phyloP scores from a whole-genome alignment of 2,113 vertebrate species.

The Microcebus lehilahytsara region DNA sequence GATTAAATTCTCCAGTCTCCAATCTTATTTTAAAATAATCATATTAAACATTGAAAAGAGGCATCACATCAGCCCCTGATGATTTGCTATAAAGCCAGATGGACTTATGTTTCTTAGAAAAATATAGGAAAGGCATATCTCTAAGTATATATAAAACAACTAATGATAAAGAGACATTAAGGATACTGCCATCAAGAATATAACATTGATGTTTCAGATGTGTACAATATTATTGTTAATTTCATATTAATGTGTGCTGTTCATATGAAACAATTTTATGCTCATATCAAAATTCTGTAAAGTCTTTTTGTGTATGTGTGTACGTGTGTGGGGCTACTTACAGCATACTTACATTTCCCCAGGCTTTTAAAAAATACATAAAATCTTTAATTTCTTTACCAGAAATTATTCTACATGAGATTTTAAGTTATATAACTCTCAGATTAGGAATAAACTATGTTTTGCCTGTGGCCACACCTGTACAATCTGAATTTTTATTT shows the following conservation, averaged over 20 bases:
- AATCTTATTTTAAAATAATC: constrained; percentile 6
- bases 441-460: not conserved
- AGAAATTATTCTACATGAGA: not conserved
- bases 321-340: not conserved
- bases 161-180: not conserved
- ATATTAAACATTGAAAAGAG: not conserved
- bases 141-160: not conserved
- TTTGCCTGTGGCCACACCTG: not conserved
- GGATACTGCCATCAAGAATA: not conserved
- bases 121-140: not conserved
- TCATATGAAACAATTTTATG: not conserved
- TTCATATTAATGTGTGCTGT: not conserved
- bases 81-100: not conserved
- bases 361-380: not conserved
- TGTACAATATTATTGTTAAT: not conserved
- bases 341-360: not conserved
- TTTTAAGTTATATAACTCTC: not conserved
- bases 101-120: not conserved
- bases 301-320: not conserved
- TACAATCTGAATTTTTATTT: not conserved
- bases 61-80: not conserved
- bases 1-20: not conserved
- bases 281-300: not conserved
- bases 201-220: not conserved
- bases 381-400: not conserved